These are phyloP conservation scores for Macrotrachela quadricornifera DNA, from an alignment of 1,140 invertebrate species.

Conservation along the genomic window DNA sequence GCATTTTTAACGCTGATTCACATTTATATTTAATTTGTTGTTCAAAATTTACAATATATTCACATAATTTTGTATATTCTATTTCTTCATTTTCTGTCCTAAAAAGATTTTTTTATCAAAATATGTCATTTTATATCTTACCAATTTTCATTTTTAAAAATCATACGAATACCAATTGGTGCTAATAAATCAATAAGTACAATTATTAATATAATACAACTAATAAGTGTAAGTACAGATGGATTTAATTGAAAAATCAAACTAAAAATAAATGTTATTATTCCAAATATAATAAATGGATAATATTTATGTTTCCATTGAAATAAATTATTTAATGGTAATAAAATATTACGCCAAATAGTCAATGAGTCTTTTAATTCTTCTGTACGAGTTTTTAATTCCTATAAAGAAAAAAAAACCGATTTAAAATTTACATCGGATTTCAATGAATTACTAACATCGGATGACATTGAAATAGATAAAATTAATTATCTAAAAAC, in stretches of 20 bases:
- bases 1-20: neutral
- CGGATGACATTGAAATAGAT: too few relatives aligned
- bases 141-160: constrained; percentile 4
- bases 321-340: constrained; percentile 2
- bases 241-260: neutral
- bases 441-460: too few relatives aligned
- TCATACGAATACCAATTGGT: neutral
- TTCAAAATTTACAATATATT: constrained; percentile 1
- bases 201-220: neutral
- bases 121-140: neutral
- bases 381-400: too few relatives aligned
- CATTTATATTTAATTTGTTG: neutral
- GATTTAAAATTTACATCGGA: too few relatives aligned
- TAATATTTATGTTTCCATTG: constrained; percentile 4
- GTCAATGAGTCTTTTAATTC: neutral
- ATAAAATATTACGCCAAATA: neutral
- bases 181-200: neutral
- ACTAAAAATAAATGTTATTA: neutral
- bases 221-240: neutral
- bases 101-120: too few relatives aligned
- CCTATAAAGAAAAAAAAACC: too few relatives aligned
- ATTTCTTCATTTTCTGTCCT: neutral
- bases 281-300: neutral
- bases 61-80: constrained; percentile 5
- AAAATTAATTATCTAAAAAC: too few relatives aligned